Percentiles rank a stretch among this genome's conserved stretches.
These are phyloP conservation scores for Megamerina dolium DNA, from an alignment of 2,888 invertebrate species.

Conservation along the genomic window DNA sequence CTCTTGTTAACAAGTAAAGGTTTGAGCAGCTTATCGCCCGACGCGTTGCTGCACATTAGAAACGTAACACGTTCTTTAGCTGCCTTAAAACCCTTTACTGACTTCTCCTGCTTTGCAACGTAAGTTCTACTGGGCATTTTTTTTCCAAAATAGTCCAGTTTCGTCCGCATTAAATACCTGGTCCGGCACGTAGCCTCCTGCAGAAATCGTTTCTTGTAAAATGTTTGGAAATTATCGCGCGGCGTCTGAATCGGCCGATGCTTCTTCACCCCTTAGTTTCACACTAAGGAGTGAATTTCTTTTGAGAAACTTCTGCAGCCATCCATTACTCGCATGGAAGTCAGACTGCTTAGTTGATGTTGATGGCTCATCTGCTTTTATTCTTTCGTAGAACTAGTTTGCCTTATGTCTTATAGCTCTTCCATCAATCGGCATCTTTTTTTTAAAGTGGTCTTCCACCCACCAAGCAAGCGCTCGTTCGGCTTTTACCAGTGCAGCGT, in stretches of 20 bases:
- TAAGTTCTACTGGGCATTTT: conserved; percentile 35
- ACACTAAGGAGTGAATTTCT: conserved; percentile 24
- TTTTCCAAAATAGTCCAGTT: conserved; percentile 30
- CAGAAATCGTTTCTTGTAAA: conserved; percentile 24
- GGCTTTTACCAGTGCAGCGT: too few relatives aligned
- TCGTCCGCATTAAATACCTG: conserved; percentile 32
- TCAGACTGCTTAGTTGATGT: too few relatives aligned
- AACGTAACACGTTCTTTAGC: conserved; percentile 30
- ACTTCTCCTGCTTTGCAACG: conserved; percentile 31
- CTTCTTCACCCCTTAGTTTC: conserved; percentile 23
- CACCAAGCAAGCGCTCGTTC: too few relatives aligned
- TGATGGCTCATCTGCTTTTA: too few relatives aligned
- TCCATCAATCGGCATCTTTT: too few relatives aligned
- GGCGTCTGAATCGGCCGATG: conserved; percentile 22
- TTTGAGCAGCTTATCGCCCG: conserved; percentile 20
- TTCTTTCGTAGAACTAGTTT: too few relatives aligned
- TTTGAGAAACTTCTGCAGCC: too few relatives aligned
- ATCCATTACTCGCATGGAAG: too few relatives aligned
- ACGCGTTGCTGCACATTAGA: conserved; percentile 28
- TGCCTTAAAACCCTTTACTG: conserved; percentile 21
- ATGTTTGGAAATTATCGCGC: conserved; percentile 18
- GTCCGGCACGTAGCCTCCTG: conserved; percentile 24
- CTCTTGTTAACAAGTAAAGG: conserved; percentile 28
- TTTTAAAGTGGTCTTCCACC: too few relatives aligned
- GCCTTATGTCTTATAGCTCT: too few relatives aligned